phyloP scores from a whole-genome alignment of 2,888 invertebrate genomes.

The Leptothorax acervorum region DNA sequence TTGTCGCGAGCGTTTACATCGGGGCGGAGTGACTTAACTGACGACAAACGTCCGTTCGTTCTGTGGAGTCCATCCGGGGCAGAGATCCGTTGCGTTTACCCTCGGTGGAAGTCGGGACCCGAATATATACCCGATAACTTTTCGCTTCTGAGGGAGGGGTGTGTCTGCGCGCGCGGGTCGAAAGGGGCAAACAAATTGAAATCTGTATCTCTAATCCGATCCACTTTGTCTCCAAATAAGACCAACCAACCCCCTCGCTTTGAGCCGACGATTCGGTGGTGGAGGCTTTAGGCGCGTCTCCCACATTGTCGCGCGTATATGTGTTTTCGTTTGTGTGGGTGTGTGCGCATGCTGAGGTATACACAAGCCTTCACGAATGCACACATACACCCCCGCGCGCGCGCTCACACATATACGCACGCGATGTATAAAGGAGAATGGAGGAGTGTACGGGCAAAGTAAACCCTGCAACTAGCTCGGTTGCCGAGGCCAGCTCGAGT shows the following conservation, averaged over 20 bases:
- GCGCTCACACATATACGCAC: slow-evolving; percentile 31
- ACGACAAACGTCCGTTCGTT: slow-evolving; percentile 44
- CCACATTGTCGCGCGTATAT: slow-evolving; percentile 4
- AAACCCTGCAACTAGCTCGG: slow-evolving; percentile 75
- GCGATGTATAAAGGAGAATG: slow-evolving; percentile 58
- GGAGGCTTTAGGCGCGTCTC: slow-evolving; percentile 62
- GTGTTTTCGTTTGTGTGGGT: background rate
- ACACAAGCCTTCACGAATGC: slow-evolving; percentile 33
- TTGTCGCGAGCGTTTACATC: slow-evolving; percentile 48
- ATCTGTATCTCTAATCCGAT: slow-evolving; percentile 81
- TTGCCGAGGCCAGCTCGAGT: slow-evolving; percentile 77
- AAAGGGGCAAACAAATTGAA: slow-evolving; percentile 79
- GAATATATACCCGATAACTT: slow-evolving; percentile 50
- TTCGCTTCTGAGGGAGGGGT: slow-evolving; percentile 35
- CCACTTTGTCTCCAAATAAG: slow-evolving; percentile 81
- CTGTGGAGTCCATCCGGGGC: slow-evolving; percentile 21
- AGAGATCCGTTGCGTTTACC: slow-evolving; percentile 50
- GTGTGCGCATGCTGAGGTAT: background rate
- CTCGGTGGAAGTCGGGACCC: slow-evolving; percentile 28
- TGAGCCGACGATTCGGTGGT: slow-evolving; percentile 70
- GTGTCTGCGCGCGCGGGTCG: slow-evolving; percentile 49
- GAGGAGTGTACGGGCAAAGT: slow-evolving; percentile 73
- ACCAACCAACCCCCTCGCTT: slow-evolving; percentile 78
- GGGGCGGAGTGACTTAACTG: slow-evolving; percentile 33
- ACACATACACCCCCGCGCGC: slow-evolving; percentile 34